A percentile compares a stretch with the other conserved stretches of the same genome.
Evolutionary conservation across 1,140 invertebrate species (phyloP).

Genomic region (Calephelis virginiensis): DNA sequence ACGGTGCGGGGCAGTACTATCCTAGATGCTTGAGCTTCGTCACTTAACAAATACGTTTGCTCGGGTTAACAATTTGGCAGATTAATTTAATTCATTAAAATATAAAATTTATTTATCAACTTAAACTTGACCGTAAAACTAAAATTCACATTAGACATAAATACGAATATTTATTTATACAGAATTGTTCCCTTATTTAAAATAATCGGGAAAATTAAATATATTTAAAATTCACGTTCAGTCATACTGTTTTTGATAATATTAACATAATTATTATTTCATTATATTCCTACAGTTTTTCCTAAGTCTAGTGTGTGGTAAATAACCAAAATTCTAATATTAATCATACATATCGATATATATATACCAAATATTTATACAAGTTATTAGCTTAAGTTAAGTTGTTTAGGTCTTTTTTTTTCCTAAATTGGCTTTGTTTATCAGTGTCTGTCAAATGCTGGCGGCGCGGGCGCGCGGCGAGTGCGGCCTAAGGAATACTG

Average conservation of each 20-base stretch:
- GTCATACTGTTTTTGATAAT: constrained; percentile 73
- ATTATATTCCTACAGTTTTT: constrained; percentile 71
- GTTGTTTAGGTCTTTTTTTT: constrained; percentile 69
- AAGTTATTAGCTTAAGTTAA: constrained; percentile 78
- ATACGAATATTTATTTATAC: constrained; percentile 73
- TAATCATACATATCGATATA: constrained; percentile 77
- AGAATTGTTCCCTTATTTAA: constrained; percentile 66
- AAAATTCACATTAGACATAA: constrained; percentile 35
- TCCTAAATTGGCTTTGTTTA: constrained; percentile 70
- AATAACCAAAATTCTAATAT: constrained; percentile 77
- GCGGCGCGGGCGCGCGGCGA: constrained; percentile 36
- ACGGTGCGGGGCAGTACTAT: constrained; percentile 44
- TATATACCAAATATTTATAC: constrained; percentile 77
- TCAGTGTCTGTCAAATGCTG: constrained; percentile 64
- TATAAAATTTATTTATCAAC: constrained; percentile 62
- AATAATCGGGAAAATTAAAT: constrained; percentile 63
- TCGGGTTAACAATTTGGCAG: constrained; percentile 73
- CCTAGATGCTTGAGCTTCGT: constrained; percentile 73
- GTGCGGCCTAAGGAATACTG: constrained; percentile 32
- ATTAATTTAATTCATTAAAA: constrained; percentile 70
- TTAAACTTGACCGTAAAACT: constrained; percentile 51
- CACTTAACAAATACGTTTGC: constrained; percentile 70
- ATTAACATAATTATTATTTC: constrained; percentile 76
- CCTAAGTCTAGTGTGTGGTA: constrained; percentile 75
- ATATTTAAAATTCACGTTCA: constrained; percentile 71